These are phyloP conservation scores for Cheilosia pagana DNA, from an alignment of 2,888 invertebrate genomes.

Conservation along the genomic window DNA sequence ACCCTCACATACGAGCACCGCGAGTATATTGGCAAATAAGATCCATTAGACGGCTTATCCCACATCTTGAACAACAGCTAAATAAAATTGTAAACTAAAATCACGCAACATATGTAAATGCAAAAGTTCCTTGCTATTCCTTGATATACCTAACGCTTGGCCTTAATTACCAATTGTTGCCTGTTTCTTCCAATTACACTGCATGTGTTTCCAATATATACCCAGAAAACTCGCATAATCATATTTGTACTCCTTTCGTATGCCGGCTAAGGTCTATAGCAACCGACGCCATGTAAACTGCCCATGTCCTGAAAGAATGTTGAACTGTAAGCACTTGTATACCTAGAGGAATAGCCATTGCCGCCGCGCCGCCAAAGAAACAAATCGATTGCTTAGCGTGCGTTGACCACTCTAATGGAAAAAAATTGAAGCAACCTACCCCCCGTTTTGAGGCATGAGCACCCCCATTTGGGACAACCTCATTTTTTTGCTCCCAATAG, in stretches of 20 bases:
- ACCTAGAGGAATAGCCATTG: slow-evolving; percentile 4
- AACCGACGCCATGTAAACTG: slow-evolving; percentile 22
- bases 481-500: slow-evolving; percentile 72
- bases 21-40: slow-evolving; percentile 22
- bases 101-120: slow-evolving; percentile 62
- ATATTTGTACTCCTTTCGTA: slow-evolving; percentile 22
- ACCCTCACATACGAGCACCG: too few species aligned
- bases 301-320: slow-evolving; percentile 49
- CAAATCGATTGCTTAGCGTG: slow-evolving; percentile 78
- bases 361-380: slow-evolving; percentile 35
- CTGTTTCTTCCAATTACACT: slow-evolving; percentile 47
- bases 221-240: slow-evolving; percentile 24
- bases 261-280: slow-evolving; percentile 63
- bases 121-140: slow-evolving; percentile 24
- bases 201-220: slow-evolving; percentile 3
- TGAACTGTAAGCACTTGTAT: slow-evolving; percentile 26
- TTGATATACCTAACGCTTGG: slow-evolving; percentile 31
- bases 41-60: slow-evolving; percentile 31
- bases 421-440: slow-evolving; percentile 58
- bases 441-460: slow-evolving; percentile 19
- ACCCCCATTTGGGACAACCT: slow-evolving; percentile 55
- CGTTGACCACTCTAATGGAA: slow-evolving; percentile 78
- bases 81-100: slow-evolving; percentile 36
- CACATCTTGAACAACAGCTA: slow-evolving; percentile 20
- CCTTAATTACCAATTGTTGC: slow-evolving; percentile 69